Base-by-base conservation (phyloP, 2,113 vertebrate genomes). In the Onychostruthus taczanowskii region DNA sequence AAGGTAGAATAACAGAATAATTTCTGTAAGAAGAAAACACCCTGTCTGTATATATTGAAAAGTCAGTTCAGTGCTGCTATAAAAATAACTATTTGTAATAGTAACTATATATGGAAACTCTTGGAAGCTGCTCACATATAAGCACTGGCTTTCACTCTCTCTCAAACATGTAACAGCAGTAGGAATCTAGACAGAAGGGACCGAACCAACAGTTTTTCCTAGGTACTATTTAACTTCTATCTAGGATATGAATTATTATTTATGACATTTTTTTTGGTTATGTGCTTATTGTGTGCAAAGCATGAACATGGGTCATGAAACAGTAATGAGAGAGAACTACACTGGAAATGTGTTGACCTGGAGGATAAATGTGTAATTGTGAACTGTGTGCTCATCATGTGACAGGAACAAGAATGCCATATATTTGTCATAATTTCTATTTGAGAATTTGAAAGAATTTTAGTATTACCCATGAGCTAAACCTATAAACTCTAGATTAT, bases 71-170 rank as follows among this genome's bases (percentile, higher is more conserved):
- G 50, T 86, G 67, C 78, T 84, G 82, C 35, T 86, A 70, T 67
- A 80, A 93, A 95, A 94, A 88, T 80, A 89, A 82, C 68, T 93
- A 55, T 79, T 90, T 94, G 83, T 93, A 93, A 93, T 90, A 37
- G 92, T 95, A 82, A 53, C 94, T 96, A 95, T 93, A 75, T 96
- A 96, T 90, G 93, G 92, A 86, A 88, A 61, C 90, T 68, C 88
- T 95, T 75, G 88, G 94, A 63, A 94, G 72, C 73, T 30, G 64
- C 85, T 95, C 72, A 8, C 44, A 35, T 93, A 10, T 86, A 62
- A 75, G 68, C 67, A 13, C 61, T 91, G 81, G 82, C 44, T 37
- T 84, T 93, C 67, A 78, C 30, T 70, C 27, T 50, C n/a, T 55
- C 35, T 88, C 8, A 2, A 76, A 70, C 26, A 7, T 26, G 1